Evolutionary conservation across 1,140 invertebrate genomes (phyloP), one percentile per base, ranked within the genome.

Genomic region (Ceratitis capitata): DNA sequence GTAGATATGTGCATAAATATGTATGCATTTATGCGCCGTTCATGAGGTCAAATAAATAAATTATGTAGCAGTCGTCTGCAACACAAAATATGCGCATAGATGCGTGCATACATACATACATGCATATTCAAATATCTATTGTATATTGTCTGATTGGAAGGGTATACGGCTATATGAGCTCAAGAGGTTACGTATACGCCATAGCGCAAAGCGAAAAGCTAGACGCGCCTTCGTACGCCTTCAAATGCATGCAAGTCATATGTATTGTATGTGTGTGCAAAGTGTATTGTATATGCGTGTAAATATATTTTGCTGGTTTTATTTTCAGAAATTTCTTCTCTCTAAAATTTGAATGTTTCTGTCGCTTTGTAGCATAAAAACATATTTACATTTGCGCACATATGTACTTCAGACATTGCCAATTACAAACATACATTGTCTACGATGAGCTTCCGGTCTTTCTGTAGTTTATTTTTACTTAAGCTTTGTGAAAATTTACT

Each of bases 21-120:
- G 23, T 42, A 16, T 39, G 45, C 42, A 45, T 78, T 47, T 45
- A 78, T 78, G 39, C 39, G 39, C 69, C n/a, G 35, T n/a, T 78
- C 69, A 78, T 78, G 69, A 78, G 69, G 69, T 78, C 69, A 78
- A 78, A 78, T 78, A 78, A 78, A 78, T 78, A 78, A 78, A 78
- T 45, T 78, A 78, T 78, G 69, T 78, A 78, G 69, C 69, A n/a
- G n/a, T n/a, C 69, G 69, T 78, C 39, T 78, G 39, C 35, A 12
- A 45, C 69, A 78, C 69, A 23, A 45, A 78, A 78, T 78, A 78
- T 42, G 69, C 39, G 9, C 35, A 78, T 23, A 23, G 7, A 78
- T 14, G 45, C 69, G 12, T 47, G 19, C 3, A 45, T 12, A 45
- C 26, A 9, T 45, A 45, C n/a, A 19, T 45, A 35, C n/a, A 9